Evolutionary conservation across 2,888 invertebrate genomes (phyloP).

Genomic region (Danaus chrysippus): DNA sequence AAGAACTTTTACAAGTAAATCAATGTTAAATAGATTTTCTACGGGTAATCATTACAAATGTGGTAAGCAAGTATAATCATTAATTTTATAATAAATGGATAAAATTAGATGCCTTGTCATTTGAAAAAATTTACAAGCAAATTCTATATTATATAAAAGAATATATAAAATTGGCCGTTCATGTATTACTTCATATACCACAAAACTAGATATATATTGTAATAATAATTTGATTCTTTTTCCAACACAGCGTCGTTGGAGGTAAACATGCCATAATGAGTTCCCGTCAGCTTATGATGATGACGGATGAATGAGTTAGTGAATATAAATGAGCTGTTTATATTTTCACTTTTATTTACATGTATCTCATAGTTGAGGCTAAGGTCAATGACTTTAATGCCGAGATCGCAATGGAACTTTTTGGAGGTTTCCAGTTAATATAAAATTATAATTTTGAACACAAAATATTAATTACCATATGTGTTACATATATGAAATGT

Average conservation of each 20-base stretch:
- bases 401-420: slow-evolving; percentile 30
- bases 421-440: slow-evolving; percentile 9
- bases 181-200: neutral
- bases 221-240: slow-evolving; percentile 9
- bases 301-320: slow-evolving; percentile 27
- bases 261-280: slow-evolving; percentile 22
- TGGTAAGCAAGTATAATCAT: no score
- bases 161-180: no score
- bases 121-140: no score
- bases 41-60: no score
- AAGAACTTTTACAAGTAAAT: no score
- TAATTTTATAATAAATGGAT: no score
- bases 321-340: slow-evolving; percentile 29
- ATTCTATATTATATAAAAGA: no score
- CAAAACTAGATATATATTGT: neutral
- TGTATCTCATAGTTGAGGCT: slow-evolving; percentile 24
- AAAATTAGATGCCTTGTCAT: no score
- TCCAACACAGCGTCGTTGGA: slow-evolving; percentile 12
- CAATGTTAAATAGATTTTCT: no score
- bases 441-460: no score
- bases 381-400: slow-evolving; percentile 27
- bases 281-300: slow-evolving; percentile 25
- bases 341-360: slow-evolving; percentile 23
- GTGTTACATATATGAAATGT: no score
- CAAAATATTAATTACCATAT: no score